These are phyloP conservation scores for Steromphala cineraria DNA, from an alignment of 2,888 invertebrate genomes.

Conservation along the genomic window DNA sequence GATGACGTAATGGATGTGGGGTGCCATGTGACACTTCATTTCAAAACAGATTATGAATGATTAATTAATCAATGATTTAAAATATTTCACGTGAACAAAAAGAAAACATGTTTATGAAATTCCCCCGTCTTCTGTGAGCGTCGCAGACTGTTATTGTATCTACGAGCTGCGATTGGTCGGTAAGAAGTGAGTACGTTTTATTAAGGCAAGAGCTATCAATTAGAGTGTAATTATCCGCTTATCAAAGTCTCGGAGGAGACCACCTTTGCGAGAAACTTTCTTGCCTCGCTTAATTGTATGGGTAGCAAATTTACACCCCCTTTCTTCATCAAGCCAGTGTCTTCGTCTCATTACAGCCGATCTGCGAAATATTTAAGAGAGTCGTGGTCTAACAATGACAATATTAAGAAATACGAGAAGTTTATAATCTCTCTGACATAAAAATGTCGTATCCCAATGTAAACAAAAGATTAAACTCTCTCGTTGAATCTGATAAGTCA, in stretches of 20 bases:
- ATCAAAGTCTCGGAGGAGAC: background rate
- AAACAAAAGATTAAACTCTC: conserved; percentile 9
- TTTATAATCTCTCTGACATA: conserved; percentile 12
- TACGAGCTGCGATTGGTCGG: conserved; percentile 13
- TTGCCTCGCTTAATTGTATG: conserved; percentile 16
- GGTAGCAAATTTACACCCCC: conserved; percentile 1
- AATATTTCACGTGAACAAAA: background rate
- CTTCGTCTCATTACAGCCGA: background rate
- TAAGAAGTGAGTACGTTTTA: conserved; percentile 13
- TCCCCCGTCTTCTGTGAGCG: background rate
- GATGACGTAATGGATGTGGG: background rate
- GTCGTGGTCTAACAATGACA: background rate
- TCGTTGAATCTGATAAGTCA: conserved; percentile 10
- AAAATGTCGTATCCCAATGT: conserved; percentile 15
- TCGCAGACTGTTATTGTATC: conserved; percentile 17
- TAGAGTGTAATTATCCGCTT: conserved; percentile 22
- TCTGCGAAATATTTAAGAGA: conserved; percentile 1
- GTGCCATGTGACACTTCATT: too few species aligned
- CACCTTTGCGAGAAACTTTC: conserved; percentile 17
- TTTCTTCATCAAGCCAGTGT: conserved; percentile 10
- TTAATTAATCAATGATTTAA: background rate
- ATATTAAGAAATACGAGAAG: conserved; percentile 8
- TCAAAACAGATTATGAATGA: background rate
- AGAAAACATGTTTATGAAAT: background rate
- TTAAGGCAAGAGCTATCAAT: conserved; percentile 27